Conservation (phyloP, 2,888 invertebrate species). For the Pristionchus entomophagus region DNA sequence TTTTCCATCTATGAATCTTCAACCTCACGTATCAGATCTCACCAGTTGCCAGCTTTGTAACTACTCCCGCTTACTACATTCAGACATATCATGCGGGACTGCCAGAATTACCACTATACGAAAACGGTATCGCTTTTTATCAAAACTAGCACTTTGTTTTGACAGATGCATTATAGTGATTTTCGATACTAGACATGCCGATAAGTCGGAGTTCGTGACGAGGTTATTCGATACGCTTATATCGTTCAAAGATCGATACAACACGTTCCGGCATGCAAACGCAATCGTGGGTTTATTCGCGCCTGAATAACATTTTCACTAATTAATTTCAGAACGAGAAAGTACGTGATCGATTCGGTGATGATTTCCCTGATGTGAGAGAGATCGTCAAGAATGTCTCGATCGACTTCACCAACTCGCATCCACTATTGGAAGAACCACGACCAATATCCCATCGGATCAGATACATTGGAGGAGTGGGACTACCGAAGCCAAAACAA, state of each 20-base stretch:
- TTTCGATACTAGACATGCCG: not conserved
- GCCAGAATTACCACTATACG: conserved; percentile 11
- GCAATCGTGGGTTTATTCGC: not conserved
- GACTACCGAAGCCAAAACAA: not conserved
- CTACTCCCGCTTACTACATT: not conserved
- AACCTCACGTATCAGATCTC: not conserved
- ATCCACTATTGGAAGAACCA: conserved; percentile 38
- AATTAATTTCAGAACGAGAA: not conserved
- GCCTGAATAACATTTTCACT: not conserved
- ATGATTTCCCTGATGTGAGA: conserved; percentile 2
- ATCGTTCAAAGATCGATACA: not conserved
- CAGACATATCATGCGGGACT: not conserved
- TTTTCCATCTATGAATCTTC: not conserved
- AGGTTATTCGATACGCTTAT: not conserved
- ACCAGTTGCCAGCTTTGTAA: not conserved
- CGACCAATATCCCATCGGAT: not conserved
- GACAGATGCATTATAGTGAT: not conserved
- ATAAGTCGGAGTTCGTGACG: not conserved
- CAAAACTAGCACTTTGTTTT: not conserved
- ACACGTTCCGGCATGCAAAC: not conserved
- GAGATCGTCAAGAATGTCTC: not conserved
- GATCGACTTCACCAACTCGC: conserved; percentile 5
- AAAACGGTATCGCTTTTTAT: not conserved
- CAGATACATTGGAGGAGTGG: conserved; percentile 37
- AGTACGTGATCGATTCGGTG: not conserved